Conservation (phyloP, 37 sponge, comb jelly and placozoan species). For the Tethya wilhelma region DNA sequence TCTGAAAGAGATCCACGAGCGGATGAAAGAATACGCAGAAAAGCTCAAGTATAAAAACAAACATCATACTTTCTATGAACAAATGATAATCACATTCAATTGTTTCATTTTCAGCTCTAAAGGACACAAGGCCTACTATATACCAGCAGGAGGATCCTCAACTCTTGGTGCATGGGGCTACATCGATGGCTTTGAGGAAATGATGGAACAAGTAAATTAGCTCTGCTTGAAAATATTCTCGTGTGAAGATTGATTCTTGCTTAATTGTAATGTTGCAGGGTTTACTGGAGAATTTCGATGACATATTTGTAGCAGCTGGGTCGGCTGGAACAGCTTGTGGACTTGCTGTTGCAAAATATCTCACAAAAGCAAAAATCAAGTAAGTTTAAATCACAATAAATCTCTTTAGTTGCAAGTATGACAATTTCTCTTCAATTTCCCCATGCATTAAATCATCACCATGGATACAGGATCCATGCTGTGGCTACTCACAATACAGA, state of each 20-base stretch:
- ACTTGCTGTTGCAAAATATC: constrained; percentile 76
- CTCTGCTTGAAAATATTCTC: neutral
- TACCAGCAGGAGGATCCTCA: constrained; percentile 83
- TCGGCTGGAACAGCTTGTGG: constrained; percentile 78
- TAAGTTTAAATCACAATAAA: constrained; percentile 16
- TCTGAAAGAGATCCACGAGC: constrained; percentile 24
- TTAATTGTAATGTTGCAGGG: neutral
- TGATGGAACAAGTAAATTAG: constrained; percentile 61
- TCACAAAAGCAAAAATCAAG: constrained; percentile 70
- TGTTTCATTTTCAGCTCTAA: constrained; percentile 17
- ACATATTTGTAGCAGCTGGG: constrained; percentile 73
- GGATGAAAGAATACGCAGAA: constrained; percentile 45
- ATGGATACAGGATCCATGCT: constrained; percentile 61
- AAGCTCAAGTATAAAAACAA: constrained; percentile 41
- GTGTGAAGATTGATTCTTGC: neutral
- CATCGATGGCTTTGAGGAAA: constrained; percentile 76
- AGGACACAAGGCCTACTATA: constrained; percentile 51
- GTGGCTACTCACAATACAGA: constrained; percentile 52
- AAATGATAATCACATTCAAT: neutral
- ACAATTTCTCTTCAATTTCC: neutral
- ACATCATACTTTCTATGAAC: neutral
- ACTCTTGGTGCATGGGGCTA: constrained; percentile 79
- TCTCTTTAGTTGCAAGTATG: neutral
- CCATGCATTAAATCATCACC: no score
- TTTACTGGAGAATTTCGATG: constrained; percentile 19